Base-by-base conservation (phyloP, 2,797 vertebrate species). In the Neoniphon sammara region DNA sequence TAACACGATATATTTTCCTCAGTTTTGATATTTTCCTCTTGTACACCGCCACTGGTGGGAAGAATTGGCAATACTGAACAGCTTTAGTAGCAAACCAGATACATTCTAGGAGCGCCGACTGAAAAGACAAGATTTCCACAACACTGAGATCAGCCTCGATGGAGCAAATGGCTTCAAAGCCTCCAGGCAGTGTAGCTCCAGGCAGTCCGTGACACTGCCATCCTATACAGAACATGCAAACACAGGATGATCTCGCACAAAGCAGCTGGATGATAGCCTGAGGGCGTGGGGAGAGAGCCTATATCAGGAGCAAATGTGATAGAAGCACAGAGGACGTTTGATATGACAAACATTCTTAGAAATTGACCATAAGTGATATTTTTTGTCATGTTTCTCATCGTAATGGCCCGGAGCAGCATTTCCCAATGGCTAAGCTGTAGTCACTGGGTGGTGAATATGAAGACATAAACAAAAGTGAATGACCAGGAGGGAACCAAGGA, bases 161-260 rank as follows among this genome's bases (percentile, higher is more conserved):
- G 81, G 66, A 66, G 76, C 30, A 63, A 63, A 81, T 54, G 81
- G 69, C 82, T 85, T 88, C 81, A 87, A 80, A 88, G 87, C 85
- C 85, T 71, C 42, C 11, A 66, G 88, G 88, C 84, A 56, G 69
- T 63, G 47, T 57, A 67, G 82, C 91, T 88, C 17, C 64, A 75
- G 90, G 87, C 89, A 27, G 69, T 70, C 54, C 39, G 65, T 81
- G 82, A 84, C 80, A 83, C 75, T 62, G 80, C 20, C 75, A 75
- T 70, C 70, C 77, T 83, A 84, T 75, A 86, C 62, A 71, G 74
- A 82, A 73, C 67, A 78, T 76, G 75, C 76, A 87, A 90, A 83
- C 77, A 75, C 74, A 69, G 55, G 31, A 59, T 65, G 69, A 53
- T 74, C 66, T 69, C 25, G 69, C 60, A 77, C 64, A 75, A 60